A percentile compares a stretch with the other conserved stretches of the same genome.
These are phyloP conservation scores for Xestia c-nigrum DNA, from an alignment of 2,888 invertebrate species.

Conservation along the genomic window DNA sequence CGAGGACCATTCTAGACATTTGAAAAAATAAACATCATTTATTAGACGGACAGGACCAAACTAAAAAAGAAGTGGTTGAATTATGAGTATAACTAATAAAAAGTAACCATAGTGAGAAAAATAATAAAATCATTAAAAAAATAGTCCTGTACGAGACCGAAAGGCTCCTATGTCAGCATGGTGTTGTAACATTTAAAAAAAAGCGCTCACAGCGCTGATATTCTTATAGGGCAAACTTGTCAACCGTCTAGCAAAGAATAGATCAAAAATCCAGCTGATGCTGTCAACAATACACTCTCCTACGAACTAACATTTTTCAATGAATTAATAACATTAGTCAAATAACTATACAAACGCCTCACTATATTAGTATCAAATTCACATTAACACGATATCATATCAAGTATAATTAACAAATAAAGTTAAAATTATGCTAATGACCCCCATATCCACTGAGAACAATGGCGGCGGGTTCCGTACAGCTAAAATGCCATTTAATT, in stretches of 20 bases:
- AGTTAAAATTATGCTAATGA: conserved; percentile 82
- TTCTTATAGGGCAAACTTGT: too few species aligned
- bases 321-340: background rate
- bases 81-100: too few species aligned
- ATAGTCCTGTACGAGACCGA: too few species aligned
- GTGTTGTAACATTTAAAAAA: too few species aligned
- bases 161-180: too few species aligned
- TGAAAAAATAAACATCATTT: too few species aligned
- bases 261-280: background rate
- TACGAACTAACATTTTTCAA: background rate
- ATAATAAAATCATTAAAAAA: too few species aligned
- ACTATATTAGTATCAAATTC: conserved; percentile 22
- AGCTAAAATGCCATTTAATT: conserved; percentile 82
- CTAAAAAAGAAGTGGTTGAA: too few species aligned
- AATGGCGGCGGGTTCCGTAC: conserved; percentile 71
- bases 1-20: too few species aligned
- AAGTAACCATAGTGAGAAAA: too few species aligned
- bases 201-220: too few species aligned
- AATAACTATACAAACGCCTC: conserved; percentile 27
- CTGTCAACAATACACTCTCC: background rate
- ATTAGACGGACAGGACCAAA: too few species aligned
- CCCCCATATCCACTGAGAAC: conserved; percentile 77
- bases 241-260: background rate
- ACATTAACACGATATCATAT: conserved; percentile 56
- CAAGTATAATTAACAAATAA: conserved; percentile 68